These are phyloP conservation scores for Romanogobio albipinnatus DNA, from an alignment of 2,113 vertebrate species.

Conservation along the genomic window DNA sequence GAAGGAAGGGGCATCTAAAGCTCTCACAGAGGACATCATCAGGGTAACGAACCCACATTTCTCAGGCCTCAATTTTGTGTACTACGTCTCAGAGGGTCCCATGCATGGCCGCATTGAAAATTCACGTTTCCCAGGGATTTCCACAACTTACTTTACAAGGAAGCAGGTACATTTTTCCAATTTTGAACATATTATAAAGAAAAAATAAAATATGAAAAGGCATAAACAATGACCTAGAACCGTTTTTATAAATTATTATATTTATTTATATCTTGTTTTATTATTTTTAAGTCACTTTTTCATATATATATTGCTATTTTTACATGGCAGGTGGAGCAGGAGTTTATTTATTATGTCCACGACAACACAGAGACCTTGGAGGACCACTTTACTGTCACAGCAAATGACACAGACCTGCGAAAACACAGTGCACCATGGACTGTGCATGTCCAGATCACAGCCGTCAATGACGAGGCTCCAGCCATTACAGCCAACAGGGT, in stretches of 20 bases:
- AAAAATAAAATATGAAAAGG: not conserved
- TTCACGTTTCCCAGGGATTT: slow-evolving; percentile 75
- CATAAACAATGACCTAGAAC: not conserved
- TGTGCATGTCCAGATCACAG: slow-evolving; percentile 79
- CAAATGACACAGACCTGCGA: slow-evolving; percentile 80
- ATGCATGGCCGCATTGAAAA: slow-evolving; percentile 83
- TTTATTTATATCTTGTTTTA: too few species aligned
- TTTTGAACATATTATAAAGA: not conserved
- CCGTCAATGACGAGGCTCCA: slow-evolving; percentile 87
- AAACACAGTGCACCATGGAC: slow-evolving; percentile 83
- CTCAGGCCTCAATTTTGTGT: slow-evolving; percentile 82
- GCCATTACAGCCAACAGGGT: slow-evolving; percentile 83
- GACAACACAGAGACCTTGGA: slow-evolving; percentile 81
- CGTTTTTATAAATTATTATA: not conserved
- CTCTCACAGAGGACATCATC: slow-evolving; percentile 78
- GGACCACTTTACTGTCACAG: slow-evolving; percentile 85
- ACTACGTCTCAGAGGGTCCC: slow-evolving; percentile 78
- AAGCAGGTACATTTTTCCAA: slow-evolving; percentile 80
- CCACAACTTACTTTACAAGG: slow-evolving; percentile 81
- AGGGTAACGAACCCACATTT: slow-evolving; percentile 82
- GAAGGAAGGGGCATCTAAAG: slow-evolving; percentile 81
- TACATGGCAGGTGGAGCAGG: slow-evolving; percentile 82
- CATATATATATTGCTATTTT: too few species aligned
- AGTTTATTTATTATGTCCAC: slow-evolving; percentile 87
- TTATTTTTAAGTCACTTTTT: not conserved